Base-by-base conservation (phyloP, 2,888 invertebrate species). In the Didymodactylos carnosus region DNA sequence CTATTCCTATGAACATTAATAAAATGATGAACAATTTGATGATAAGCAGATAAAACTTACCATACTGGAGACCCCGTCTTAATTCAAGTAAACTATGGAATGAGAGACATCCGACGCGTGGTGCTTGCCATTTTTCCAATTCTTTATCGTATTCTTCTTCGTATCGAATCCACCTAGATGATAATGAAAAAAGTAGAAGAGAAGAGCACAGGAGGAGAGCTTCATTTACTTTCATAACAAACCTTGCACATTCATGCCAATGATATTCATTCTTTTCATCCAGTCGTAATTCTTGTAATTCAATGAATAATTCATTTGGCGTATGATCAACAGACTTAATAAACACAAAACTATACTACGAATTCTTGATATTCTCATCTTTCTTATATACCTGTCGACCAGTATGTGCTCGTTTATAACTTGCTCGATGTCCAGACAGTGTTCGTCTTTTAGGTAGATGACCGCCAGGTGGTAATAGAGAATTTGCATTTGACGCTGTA, bases 61-160 rank as follows among this genome's bases (percentile, higher is more conserved):
- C 74, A 27, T 74, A 74, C 43, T 74, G 74, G 7, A 74, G 40
- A 27, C 74, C 74, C 8, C 71, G 71, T 43, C 71, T 71, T 39
- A 74, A 71, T 43, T 74, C 71, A 23, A 74, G 29, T 25, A 74
- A 25, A 69, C 74, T 74, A 27, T 74, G 74, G 40, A 71, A 71
- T 11, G 53, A 27, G 2, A 74, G 51, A 70, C 71, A 71, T n/a
- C 74, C 74, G 0, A 72, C 49, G 25, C 49, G 71, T 39, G 74
- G 74, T n/a, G 62, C 62, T 35, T 62, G 62, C 62, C 62, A 62
- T n/a, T 10, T 29, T 35, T 62, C 62, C n/a, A 35, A n/a, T 35
- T 62, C 62, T 10, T 35, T n/a, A 35, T 62, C 62, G 35, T 62
- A 62, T n/a, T 35, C 35, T 62, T 62, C 62, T 35, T 62, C 62